These are phyloP conservation scores for Drosophila kanapiae DNA, from an alignment of 1,140 invertebrate genomes.

Conservation along the genomic window DNA sequence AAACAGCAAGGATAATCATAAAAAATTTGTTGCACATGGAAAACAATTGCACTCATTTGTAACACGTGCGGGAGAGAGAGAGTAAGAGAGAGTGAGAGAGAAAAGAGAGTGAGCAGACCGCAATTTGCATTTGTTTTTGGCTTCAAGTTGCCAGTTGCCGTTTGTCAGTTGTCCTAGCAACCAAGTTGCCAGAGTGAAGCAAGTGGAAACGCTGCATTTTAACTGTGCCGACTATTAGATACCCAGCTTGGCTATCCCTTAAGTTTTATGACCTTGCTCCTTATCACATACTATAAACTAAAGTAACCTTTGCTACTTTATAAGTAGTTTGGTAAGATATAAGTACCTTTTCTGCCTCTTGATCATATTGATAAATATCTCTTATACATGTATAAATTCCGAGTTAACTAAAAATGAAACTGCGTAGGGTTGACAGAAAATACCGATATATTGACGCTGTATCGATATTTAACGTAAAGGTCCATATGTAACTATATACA, in stretches of 20 bases:
- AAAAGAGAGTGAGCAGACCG: conserved; percentile 2
- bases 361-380: background rate
- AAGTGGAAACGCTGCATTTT: background rate
- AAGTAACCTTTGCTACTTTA: too few species aligned
- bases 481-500: too few species aligned
- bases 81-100: conserved; percentile 10
- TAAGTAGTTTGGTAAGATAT: background rate
- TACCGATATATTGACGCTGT: too few species aligned
- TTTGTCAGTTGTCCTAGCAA: conserved; percentile 73
- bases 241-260: background rate
- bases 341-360: background rate
- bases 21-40: conserved; percentile 71
- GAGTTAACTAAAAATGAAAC: too few species aligned
- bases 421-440: too few species aligned
- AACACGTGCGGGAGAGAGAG: conserved; percentile 14
- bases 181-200: conserved; percentile 42
- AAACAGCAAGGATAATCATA: conserved; percentile 50
- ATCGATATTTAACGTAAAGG: too few species aligned
- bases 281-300: background rate
- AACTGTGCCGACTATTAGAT: background rate
- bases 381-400: background rate
- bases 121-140: conserved; percentile 77
- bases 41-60: conserved; percentile 78
- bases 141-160: conserved; percentile 65
- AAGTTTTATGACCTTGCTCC: too few species aligned